These are phyloP conservation scores for Lasiurus borealis DNA, from an alignment of 2,113 vertebrate genomes.

Conservation along the genomic window DNA sequence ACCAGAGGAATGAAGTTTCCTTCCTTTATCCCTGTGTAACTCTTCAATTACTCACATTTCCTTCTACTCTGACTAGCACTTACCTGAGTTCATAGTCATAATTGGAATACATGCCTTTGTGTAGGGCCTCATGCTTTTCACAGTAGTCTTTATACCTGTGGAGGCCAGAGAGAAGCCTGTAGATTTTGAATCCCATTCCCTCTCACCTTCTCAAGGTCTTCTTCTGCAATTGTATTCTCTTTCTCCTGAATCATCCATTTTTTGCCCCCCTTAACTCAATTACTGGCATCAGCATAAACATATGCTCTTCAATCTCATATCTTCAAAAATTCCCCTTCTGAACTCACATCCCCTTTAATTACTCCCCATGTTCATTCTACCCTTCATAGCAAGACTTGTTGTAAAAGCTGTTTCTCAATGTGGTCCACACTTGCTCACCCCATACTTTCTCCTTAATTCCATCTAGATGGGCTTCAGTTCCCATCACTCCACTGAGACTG, in stretches of 20 bases:
- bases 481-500: background rate
- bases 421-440: background rate
- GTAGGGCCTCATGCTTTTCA: background rate
- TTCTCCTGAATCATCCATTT: constrained; percentile 18
- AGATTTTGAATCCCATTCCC: background rate
- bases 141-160: no score
- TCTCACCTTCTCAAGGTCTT: background rate
- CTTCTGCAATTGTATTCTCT: background rate
- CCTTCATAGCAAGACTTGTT: background rate
- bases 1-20: background rate
- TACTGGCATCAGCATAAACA: background rate
- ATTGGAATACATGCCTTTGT: background rate
- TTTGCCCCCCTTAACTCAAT: background rate
- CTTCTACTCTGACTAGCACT: background rate
- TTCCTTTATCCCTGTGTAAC: background rate
- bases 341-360: background rate
- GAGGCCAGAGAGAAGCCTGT: background rate
- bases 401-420: background rate
- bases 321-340: background rate
- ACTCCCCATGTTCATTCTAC: background rate
- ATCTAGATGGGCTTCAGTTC: background rate
- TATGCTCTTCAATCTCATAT: background rate
- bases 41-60: background rate
- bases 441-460: background rate
- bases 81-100: background rate